These are phyloP conservation scores for Papilio glaucus DNA, from an alignment of 1,140 invertebrate species.

Conservation along the genomic window DNA sequence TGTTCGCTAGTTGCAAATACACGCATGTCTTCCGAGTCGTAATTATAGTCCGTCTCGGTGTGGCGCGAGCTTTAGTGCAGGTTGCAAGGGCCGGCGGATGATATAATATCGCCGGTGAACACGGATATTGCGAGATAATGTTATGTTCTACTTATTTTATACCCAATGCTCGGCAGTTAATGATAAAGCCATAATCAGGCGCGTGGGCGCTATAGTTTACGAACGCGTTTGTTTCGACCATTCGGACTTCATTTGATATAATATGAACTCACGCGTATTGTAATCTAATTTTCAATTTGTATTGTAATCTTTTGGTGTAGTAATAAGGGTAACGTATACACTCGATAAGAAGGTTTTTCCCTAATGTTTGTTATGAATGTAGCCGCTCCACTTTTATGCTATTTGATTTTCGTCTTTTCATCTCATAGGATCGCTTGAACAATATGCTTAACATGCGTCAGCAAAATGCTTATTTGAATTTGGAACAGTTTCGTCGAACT, in stretches of 20 bases:
- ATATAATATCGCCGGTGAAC: constrained; percentile 65
- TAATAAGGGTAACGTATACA: no score
- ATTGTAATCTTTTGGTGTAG: no score
- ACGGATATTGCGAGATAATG: constrained; percentile 68
- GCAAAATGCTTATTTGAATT: no score
- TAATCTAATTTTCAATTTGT: not conserved
- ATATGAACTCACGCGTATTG: not conserved
- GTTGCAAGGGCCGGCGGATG: constrained; percentile 54
- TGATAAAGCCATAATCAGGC: constrained; percentile 60
- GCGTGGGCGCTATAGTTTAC: constrained; percentile 65
- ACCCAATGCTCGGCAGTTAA: constrained; percentile 61
- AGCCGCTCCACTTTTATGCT: no score
- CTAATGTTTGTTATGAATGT: no score
- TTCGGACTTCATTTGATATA: constrained; percentile 10
- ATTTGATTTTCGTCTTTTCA: no score
- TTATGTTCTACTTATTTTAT: constrained; percentile 67
- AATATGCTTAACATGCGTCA: no score
- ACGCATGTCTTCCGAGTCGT: not conserved
- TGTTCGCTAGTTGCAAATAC: constrained; percentile 10
- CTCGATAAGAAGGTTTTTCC: no score
- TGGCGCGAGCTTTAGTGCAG: constrained; percentile 47
- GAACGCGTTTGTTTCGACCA: constrained; percentile 49
- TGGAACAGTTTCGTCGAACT: no score
- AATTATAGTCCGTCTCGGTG: constrained; percentile 37
- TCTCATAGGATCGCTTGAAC: no score